Base-by-base conservation (phyloP, 2,888 invertebrate genomes). In the Amphipoea lucens region DNA sequence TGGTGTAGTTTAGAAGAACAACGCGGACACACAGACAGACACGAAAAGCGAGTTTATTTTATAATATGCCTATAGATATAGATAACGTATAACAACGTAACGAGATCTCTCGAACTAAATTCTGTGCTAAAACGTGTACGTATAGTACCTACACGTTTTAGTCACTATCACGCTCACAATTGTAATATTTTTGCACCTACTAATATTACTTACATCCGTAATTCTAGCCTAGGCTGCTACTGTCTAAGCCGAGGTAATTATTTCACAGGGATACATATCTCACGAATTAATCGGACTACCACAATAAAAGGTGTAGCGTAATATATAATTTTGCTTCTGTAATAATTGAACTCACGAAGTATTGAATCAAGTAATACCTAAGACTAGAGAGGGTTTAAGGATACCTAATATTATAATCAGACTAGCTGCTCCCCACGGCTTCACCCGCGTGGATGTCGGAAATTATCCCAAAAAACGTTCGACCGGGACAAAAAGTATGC, bases 281-380 rank as follows among this genome's bases (percentile, higher is more conserved):
- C 84, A 84, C 81, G 77, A 84, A 84, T 81, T 71, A 63, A 69
- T 74, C 51, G 51, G 12, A 81, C 60, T 67, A n/a, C 36, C 70
- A 71, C 42, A 42, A 51, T 71, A 68, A 60, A 62, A 70, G 45
- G 29, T 73, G 40, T n/a, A 83, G 17, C 29, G 42, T 68, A 66
- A 74, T 67, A 73, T 74, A 60, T 81, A 71, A 74, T 84, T 76
- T 76, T 54, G 54, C 17, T 70, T 63, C 36, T 62, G 23, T 72
- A 72, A 68, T 65, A 48, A 74, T 70, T 1, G 20, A 66, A 54
- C 45, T 63, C 74, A 79, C 71, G 83, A 74, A 74, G 73, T 70
- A 42, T 45, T 54, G n/a, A 76, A 78, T 63, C 40, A 40, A 40
- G 14, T 51, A 67, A 40, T 62, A 29, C 11, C 48, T 42, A 60